Base-by-base conservation (phyloP, 1,140 invertebrate species). In the Drosophila pruinosa region DNA sequence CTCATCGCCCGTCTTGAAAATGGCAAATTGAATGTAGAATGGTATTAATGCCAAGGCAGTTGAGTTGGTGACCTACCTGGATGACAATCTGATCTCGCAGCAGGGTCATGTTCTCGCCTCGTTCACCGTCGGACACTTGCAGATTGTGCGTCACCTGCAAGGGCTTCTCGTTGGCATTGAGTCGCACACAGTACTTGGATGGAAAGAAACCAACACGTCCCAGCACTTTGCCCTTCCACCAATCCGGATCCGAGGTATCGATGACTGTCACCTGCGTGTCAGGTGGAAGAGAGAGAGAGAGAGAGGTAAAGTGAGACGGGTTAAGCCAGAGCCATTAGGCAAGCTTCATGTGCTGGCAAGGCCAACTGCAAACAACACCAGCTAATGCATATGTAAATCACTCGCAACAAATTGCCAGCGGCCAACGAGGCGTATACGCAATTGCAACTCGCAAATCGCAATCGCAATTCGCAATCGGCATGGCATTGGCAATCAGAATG, bases 191-290 rank as follows among this genome's bases (percentile, higher is more conserved):
- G 89, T 98, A 99, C 75, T 97, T 98, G 41, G 97, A 98, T 1
- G 97, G 98, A 89, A 99, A 98, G 92, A 96, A 98, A 15, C 97
- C 98, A n/a, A 96, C 94, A 78, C 95, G 94, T 10, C 97, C 97
- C 53, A 98, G 93, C 82, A 97, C 98, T 92, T 98, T 98, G 22
- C 97, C 98, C 92, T 98, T 96, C 98, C 98, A 99, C 98, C 98
- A 99, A 86, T 99, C 97, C 10, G 96, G 96, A 91, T 98, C 97
- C 0, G 97, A 96, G 24, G 96, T 98, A 85, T 98, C 97, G 47
- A 97, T 97, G 10, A 99, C 97, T 2, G 96, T 98, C 17, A 99
- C 95, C 91, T 91, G 36, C 4, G 24, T 3, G 36, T 4, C 7
- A 19, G 10, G 10, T n/a, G 39, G 58, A 17, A 56, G 45, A 21